These are phyloP conservation scores for Drosophila kanapiae DNA, from an alignment of 1,140 invertebrate genomes.

Conservation along the genomic window DNA sequence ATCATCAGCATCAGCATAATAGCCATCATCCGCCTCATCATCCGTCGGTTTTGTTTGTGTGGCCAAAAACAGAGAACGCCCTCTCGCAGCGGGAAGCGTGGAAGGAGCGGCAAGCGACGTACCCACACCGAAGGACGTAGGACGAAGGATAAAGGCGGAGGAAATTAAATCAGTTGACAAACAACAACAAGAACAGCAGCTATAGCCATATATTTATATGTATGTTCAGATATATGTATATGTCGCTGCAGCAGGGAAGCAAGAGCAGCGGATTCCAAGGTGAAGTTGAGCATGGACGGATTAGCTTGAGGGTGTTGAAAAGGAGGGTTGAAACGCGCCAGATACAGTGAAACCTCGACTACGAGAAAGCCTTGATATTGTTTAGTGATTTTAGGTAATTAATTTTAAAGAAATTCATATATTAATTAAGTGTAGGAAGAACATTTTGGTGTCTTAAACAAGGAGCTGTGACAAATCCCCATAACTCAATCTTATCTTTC, in stretches of 20 bases:
- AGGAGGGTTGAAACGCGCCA: constrained; percentile 42
- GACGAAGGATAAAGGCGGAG: constrained; percentile 48
- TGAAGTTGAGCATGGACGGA: constrained; percentile 45
- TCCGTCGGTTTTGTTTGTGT: constrained; percentile 61
- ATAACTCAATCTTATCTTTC: too few species aligned
- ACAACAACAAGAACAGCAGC: constrained; percentile 55
- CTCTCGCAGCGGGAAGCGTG: constrained; percentile 68
- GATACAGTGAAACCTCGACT: constrained; percentile 10
- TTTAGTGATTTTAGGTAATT: neutral
- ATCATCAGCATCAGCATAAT: constrained; percentile 21
- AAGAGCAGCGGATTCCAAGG: constrained; percentile 27
- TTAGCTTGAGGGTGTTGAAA: constrained; percentile 51
- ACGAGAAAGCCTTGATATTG: neutral
- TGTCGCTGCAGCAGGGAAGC: constrained; percentile 6
- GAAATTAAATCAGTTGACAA: constrained; percentile 83
- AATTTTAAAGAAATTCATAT: too few species aligned
- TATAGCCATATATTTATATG: constrained; percentile 6
- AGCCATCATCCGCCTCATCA: constrained; percentile 42
- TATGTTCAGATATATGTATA: neutral
- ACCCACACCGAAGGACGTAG: neutral
- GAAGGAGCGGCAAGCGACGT: neutral
- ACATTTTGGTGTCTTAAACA: neutral
- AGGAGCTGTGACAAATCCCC: too few species aligned
- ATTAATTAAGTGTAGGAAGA: neutral
- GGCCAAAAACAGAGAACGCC: constrained; percentile 74